phyloP scores from a whole-genome alignment of 2,113 vertebrate genomes.

The Elanoides forficatus region DNA sequence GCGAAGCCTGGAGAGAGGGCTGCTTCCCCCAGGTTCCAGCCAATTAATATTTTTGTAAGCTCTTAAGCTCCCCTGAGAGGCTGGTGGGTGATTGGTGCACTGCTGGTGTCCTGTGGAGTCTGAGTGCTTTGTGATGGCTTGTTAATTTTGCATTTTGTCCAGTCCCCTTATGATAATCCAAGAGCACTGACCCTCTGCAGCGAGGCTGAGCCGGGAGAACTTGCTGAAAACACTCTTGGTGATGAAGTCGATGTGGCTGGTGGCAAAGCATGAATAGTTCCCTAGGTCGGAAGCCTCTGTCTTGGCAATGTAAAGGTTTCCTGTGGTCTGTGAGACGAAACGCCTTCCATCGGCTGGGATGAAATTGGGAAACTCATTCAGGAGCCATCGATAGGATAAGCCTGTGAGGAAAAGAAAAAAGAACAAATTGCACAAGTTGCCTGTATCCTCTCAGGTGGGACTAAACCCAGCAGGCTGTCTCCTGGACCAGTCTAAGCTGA shows the following conservation, averaged over 20 bases:
- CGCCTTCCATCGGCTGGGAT: conserved; percentile 81
- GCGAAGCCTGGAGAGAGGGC: background rate
- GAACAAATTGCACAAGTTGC: too few relatives aligned
- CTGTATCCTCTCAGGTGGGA: background rate
- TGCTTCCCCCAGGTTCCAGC: background rate
- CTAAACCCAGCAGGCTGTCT: background rate
- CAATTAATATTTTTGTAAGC: background rate
- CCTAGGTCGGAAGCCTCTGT: conserved; percentile 86
- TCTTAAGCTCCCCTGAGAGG: background rate
- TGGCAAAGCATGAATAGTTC: conserved; percentile 93
- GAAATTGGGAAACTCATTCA: conserved; percentile 94
- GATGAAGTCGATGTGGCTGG: conserved; percentile 90
- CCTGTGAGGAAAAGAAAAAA: conserved; percentile 63
- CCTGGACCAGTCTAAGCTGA: background rate
- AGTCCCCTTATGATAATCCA: background rate
- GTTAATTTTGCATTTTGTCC: background rate
- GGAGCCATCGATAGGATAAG: conserved; percentile 91
- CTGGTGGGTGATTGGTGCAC: background rate
- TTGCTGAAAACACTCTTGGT: conserved; percentile 97
- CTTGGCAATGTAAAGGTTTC: conserved; percentile 92
- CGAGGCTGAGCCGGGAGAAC: conserved; percentile 83
- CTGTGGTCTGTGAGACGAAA: conserved; percentile 94
- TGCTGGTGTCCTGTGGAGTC: background rate
- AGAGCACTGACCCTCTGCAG: conserved; percentile 80
- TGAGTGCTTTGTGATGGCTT: rapidly evolving